These are phyloP conservation scores for Falco rusticolus DNA, from an alignment of 2,797 vertebrate species.

Conservation along the genomic window DNA sequence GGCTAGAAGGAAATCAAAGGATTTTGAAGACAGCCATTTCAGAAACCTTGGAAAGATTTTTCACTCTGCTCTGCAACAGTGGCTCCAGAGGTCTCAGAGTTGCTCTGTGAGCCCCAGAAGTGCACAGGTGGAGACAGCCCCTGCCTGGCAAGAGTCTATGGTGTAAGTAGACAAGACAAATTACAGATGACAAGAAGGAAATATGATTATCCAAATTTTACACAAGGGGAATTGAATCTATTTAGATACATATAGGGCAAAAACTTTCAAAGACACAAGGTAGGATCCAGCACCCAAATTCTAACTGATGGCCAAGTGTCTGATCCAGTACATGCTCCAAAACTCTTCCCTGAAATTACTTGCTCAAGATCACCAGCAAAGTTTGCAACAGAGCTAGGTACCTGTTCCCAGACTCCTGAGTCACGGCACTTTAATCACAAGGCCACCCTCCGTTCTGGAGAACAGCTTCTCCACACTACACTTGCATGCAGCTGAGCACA, in stretches of 20 bases:
- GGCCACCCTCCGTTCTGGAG: background rate
- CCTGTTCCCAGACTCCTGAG: background rate
- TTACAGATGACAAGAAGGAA: background rate
- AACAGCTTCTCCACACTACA: accelerated
- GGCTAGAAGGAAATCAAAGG: background rate
- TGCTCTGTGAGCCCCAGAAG: background rate
- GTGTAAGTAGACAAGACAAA: background rate
- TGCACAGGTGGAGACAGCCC: background rate
- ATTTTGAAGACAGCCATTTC: background rate
- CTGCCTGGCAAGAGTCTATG: background rate
- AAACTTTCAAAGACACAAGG: background rate
- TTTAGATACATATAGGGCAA: background rate
- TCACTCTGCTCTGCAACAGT: background rate
- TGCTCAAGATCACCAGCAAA: background rate
- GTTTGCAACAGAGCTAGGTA: background rate
- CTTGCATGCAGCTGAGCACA: background rate
- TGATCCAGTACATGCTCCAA: background rate
- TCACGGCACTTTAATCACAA: background rate
- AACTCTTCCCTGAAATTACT: background rate
- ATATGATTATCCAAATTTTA: background rate
- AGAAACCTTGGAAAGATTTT: background rate
- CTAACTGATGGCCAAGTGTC: background rate
- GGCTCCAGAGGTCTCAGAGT: background rate
- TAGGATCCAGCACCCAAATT: background rate
- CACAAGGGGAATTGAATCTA: background rate